Conservation (phyloP, 2,797 vertebrate species). For the Phrynocephalus vlangalii region DNA sequence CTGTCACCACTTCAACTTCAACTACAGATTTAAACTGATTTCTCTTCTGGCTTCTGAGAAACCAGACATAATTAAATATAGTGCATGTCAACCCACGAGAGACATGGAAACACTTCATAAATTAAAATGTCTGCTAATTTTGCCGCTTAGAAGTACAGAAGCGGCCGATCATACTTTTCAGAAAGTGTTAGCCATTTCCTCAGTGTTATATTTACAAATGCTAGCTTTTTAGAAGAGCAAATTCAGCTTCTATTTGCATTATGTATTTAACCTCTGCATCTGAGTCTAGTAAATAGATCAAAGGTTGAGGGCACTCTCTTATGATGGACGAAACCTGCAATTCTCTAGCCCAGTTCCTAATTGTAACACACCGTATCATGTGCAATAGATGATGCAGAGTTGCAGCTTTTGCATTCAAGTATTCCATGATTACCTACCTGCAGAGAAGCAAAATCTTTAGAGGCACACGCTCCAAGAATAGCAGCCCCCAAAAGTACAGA, state of each 20-base stretch:
- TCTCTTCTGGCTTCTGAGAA: not conserved
- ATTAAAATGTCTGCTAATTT: slow-evolving; percentile 21
- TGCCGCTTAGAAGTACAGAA: not conserved
- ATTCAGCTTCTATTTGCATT: not conserved
- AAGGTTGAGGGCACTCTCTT: not conserved
- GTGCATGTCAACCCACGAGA: not conserved
- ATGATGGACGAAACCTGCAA: slow-evolving; percentile 23
- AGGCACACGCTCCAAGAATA: slow-evolving; percentile 92
- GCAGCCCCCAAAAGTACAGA: slow-evolving; percentile 93
- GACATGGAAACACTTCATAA: not conserved
- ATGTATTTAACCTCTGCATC: not conserved
- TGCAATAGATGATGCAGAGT: slow-evolving; percentile 31
- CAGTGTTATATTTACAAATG: not conserved
- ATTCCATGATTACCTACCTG: slow-evolving; percentile 82
- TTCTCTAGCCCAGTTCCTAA: slow-evolving; percentile 33
- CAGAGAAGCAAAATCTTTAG: slow-evolving; percentile 86
- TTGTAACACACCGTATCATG: not conserved
- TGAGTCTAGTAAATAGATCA: not conserved
- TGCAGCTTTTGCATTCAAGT: slow-evolving; percentile 20
- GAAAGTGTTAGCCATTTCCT: not conserved
- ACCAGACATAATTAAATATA: not conserved
- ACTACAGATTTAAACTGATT: slow-evolving; percentile 35
- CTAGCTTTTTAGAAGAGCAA: not conserved
- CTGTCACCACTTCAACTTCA: slow-evolving; percentile 13
- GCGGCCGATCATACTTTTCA: not conserved